A percentile compares a stretch with the other conserved stretches of the same genome.
Conservation (phyloP, 2,888 invertebrate genomes). For the Yponomeuta sedellus region DNA sequence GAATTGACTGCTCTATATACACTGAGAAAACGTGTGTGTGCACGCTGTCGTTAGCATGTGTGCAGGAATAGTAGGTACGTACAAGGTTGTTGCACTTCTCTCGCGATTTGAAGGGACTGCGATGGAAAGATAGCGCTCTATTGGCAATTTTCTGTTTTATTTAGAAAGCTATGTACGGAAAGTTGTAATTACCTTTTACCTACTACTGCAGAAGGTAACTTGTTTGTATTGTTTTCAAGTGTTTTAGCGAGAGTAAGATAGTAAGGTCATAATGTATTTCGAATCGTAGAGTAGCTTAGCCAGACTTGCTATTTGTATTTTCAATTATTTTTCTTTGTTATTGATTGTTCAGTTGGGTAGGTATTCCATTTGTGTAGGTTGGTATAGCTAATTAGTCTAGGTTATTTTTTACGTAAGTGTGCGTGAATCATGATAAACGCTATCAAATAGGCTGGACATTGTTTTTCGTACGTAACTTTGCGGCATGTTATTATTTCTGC, state of each 20-base stretch:
- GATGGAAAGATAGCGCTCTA: slow-evolving; percentile 16
- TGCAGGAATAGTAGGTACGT: slow-evolving; percentile 27
- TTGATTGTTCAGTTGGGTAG: not conserved
- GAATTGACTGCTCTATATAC: slow-evolving; percentile 22
- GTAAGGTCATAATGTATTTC: not conserved
- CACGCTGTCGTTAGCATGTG: slow-evolving; percentile 29
- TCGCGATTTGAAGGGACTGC: slow-evolving; percentile 30
- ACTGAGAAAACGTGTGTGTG: slow-evolving; percentile 31
- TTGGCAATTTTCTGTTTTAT: slow-evolving; percentile 32
- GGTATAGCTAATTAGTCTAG: not conserved
- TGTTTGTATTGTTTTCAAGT: slow-evolving; percentile 38
- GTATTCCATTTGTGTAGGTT: not conserved
- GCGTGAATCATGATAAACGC: too few species aligned
- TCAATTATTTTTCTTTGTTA: slow-evolving; percentile 14
- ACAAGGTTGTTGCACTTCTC: slow-evolving; percentile 34
- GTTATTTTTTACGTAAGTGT: slow-evolving; percentile 1
- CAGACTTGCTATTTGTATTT: not conserved
- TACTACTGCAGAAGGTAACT: not conserved
- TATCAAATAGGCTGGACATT: not conserved
- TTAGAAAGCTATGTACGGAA: slow-evolving; percentile 47
- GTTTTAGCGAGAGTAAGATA: not conserved
- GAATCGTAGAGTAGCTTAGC: not conserved
- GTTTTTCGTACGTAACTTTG: not conserved
- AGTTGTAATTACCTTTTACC: slow-evolving; percentile 28
- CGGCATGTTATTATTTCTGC: too few species aligned